A percentile compares a stretch with the other conserved stretches of the same genome.
These are phyloP conservation scores for Rhagium mordax DNA, from an alignment of 2,888 invertebrate species.

Conservation along the genomic window DNA sequence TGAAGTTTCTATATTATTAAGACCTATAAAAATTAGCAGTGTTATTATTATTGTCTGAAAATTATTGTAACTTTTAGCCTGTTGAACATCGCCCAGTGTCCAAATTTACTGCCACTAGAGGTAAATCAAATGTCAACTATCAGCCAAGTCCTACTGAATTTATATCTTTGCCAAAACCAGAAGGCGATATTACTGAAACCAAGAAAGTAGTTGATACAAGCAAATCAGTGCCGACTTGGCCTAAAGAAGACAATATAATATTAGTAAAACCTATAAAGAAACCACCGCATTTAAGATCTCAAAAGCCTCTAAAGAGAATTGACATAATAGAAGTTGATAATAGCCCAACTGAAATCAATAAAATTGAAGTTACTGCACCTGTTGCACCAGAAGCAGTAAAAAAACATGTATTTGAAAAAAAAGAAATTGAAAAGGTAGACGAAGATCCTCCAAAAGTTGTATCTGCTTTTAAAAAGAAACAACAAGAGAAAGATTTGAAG, in stretches of 20 bases:
- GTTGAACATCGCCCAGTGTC: constrained; percentile 54
- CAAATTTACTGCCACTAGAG: constrained; percentile 63
- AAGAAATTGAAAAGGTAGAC: constrained; percentile 33
- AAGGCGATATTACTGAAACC: constrained; percentile 49
- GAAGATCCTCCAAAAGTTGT: constrained; percentile 23
- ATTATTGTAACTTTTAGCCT: constrained; percentile 41
- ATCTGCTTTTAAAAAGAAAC: constrained; percentile 42
- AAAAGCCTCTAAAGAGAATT: constrained; percentile 75
- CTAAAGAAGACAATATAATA: constrained; percentile 63
- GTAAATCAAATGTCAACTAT: constrained; percentile 50
- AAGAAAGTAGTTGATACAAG: constrained; percentile 68
- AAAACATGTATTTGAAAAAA: constrained; percentile 47
- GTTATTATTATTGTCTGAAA: background rate
- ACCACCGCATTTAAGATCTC: constrained; percentile 78
- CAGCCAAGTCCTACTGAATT: constrained; percentile 12
- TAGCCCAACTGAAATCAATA: constrained; percentile 15
- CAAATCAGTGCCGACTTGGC: constrained; percentile 64
- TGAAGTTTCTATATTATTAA: too few relatives aligned
- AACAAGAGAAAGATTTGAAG: constrained; percentile 38
- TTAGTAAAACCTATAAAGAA: constrained; percentile 73
- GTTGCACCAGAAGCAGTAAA: constrained; percentile 41
- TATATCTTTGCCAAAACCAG: background rate
- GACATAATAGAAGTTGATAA: constrained; percentile 56
- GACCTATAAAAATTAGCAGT: too few relatives aligned
- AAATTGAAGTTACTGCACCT: background rate